Evolutionary conservation across 2,113 vertebrate genomes (phyloP).

Genomic region (Plecotus auritus): DNA sequence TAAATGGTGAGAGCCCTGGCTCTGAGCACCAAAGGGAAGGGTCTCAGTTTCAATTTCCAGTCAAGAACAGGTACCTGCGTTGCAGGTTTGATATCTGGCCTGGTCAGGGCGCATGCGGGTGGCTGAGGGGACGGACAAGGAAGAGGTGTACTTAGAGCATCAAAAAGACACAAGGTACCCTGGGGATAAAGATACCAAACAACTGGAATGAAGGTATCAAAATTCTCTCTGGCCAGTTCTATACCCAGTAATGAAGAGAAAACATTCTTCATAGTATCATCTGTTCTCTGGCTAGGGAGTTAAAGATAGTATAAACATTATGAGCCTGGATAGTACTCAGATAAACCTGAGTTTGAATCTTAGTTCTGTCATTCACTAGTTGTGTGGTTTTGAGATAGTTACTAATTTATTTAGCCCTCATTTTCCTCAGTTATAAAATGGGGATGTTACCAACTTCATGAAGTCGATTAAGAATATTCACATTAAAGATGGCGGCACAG

Average conservation of each 20-base stretch:
- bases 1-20: too few species aligned
- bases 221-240: conserved; percentile 10
- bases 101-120: too few species aligned
- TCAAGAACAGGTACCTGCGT: too few species aligned
- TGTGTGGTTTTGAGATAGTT: too few species aligned
- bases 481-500: too few species aligned
- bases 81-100: too few species aligned
- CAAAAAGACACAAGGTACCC: not conserved
- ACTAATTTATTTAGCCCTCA: too few species aligned
- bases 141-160: not conserved
- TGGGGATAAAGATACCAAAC: not conserved
- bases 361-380: not conserved
- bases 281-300: not conserved
- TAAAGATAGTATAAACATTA: not conserved
- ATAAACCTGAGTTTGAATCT: conserved; percentile 2
- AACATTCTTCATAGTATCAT: not conserved
- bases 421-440: too few species aligned
- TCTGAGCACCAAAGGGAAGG: too few species aligned
- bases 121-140: too few species aligned
- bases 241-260: not conserved
- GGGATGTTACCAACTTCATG: not conserved
- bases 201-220: not conserved
- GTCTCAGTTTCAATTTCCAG: too few species aligned
- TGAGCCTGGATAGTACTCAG: not conserved
- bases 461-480: not conserved